Percentiles rank a stretch among this genome's conserved stretches.
Conservation (phyloP, 2,888 invertebrate species). For the Lumbricus terrestris region DNA sequence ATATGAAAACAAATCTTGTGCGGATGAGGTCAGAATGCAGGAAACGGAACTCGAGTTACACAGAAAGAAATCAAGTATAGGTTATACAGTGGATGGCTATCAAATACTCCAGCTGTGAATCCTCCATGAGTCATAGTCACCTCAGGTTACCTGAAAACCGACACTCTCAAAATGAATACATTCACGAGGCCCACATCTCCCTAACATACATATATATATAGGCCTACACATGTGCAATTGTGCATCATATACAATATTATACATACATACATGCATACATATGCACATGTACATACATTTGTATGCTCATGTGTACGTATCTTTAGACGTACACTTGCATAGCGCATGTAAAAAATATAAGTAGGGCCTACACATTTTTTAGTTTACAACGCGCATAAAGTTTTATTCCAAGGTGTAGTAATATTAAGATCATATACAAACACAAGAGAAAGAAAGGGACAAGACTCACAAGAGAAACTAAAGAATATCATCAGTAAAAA, state of each 20-base stretch:
- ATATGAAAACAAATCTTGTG: neutral
- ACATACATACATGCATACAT: too few relatives aligned
- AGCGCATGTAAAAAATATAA: neutral
- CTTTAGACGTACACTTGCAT: neutral
- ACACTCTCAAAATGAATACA: neutral
- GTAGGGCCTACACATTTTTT: neutral
- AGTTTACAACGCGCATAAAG: too few relatives aligned
- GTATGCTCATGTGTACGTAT: too few relatives aligned
- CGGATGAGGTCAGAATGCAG: neutral
- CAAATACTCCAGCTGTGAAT: neutral
- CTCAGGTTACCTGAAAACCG: neutral
- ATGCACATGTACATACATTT: too few relatives aligned
- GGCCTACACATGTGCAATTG: neutral
- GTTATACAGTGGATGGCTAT: neutral
- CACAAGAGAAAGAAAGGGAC: too few relatives aligned
- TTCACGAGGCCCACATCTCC: neutral
- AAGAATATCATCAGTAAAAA: too few relatives aligned
- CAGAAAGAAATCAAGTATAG: neutral
- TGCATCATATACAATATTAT: too few relatives aligned
- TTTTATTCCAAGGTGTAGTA: too few relatives aligned
- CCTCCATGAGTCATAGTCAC: neutral
- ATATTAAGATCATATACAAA: too few relatives aligned
- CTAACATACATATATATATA: slow-evolving; percentile 16
- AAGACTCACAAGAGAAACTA: too few relatives aligned
- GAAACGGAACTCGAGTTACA: neutral